These are phyloP conservation scores for Vidua chalybeata DNA, from an alignment of 2,113 vertebrate species.

Conservation along the genomic window DNA sequence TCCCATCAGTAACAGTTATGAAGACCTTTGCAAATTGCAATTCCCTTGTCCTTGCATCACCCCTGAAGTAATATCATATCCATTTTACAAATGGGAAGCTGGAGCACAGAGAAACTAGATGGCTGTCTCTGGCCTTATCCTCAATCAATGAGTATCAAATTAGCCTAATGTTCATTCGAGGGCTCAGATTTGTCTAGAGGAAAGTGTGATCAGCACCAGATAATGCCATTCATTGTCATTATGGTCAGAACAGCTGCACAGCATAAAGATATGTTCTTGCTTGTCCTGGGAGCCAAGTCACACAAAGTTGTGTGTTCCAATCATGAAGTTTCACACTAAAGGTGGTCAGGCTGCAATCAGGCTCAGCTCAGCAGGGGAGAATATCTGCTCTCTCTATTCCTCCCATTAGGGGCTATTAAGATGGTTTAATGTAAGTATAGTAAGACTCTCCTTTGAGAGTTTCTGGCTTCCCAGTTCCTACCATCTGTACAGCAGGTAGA, in stretches of 20 bases:
- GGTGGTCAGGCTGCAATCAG: not conserved
- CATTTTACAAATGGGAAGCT: constrained; percentile 49
- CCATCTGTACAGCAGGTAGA: not conserved
- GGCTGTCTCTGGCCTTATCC: not conserved
- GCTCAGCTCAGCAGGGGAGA: not conserved
- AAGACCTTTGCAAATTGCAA: not conserved
- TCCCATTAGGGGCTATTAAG: not conserved
- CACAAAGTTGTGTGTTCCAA: not conserved
- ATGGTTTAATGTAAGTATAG: not conserved
- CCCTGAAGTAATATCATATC: constrained; percentile 15
- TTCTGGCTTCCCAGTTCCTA: not conserved
- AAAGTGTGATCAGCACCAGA: constrained; percentile 47
- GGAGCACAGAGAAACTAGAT: not conserved
- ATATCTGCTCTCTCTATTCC: not conserved
- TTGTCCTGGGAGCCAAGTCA: not conserved
- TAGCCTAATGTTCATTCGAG: constrained; percentile 27
- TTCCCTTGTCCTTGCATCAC: constrained; percentile 32
- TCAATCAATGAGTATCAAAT: constrained; percentile 62
- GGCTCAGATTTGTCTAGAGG: constrained; percentile 28
- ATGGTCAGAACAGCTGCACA: not conserved
- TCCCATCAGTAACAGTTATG: not conserved
- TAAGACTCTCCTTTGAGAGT: not conserved
- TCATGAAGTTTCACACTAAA: not conserved
- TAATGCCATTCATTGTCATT: constrained; percentile 34
- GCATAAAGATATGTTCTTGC: not conserved